Percentiles rank a stretch among this genome's conserved stretches.
Evolutionary conservation across 2,888 invertebrate species (phyloP).

Genomic region (Abscondita cerata): DNA sequence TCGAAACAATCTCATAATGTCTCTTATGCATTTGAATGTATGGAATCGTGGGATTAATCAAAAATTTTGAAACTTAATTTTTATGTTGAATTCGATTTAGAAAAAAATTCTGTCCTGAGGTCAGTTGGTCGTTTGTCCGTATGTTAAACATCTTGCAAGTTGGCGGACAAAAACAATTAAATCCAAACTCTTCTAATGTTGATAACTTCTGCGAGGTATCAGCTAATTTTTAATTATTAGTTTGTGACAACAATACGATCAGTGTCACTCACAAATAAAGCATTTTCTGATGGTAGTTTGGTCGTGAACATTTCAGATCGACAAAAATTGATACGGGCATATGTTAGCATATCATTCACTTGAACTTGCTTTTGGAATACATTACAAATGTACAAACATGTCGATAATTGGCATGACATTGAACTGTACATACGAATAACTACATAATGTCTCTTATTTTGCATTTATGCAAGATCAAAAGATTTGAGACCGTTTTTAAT

Average conservation of each 20-base stretch:
- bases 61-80: no score
- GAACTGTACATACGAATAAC: slow-evolving; percentile 37
- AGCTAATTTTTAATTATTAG: no score
- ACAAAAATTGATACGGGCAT: slow-evolving; percentile 35
- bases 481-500: slow-evolving; percentile 45
- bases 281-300: slow-evolving; percentile 13
- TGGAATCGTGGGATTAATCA: no score
- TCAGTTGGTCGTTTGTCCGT: no score
- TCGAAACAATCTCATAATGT: no score
- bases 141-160: no score
- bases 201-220: no score
- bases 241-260: neutral
- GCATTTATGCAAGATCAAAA: slow-evolving; percentile 47
- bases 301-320: slow-evolving; percentile 29
- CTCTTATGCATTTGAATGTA: no score
- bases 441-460: slow-evolving; percentile 43
- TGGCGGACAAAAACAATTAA: no score
- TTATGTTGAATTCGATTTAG: no score
- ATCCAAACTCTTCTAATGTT: no score
- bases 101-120: no score
- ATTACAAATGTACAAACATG: slow-evolving; percentile 44
- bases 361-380: slow-evolving; percentile 40
- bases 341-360: slow-evolving; percentile 40
- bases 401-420: slow-evolving; percentile 45
- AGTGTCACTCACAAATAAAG: slow-evolving; percentile 2